Percentiles rank a stretch among this genome's conserved stretches.
These are phyloP conservation scores for Pelodiscus sinensis DNA, from an alignment of 2,113 vertebrate genomes.

Conservation along the genomic window DNA sequence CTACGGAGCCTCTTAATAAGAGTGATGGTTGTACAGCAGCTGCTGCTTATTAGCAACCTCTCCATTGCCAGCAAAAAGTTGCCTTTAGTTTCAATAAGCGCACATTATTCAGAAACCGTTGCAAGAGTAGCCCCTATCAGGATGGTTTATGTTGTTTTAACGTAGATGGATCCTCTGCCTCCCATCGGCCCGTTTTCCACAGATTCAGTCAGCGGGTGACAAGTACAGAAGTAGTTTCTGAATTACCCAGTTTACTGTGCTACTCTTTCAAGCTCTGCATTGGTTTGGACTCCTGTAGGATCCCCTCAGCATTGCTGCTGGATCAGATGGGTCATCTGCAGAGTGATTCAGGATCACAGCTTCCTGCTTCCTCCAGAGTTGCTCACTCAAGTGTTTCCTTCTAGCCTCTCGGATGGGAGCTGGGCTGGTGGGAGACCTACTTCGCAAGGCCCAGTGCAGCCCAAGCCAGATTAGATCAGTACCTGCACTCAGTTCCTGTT, in stretches of 20 bases:
- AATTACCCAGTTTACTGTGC: not conserved
- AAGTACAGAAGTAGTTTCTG: not conserved
- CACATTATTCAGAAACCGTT: not conserved
- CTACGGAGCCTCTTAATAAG: no score
- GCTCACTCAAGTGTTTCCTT: not conserved
- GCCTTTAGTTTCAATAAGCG: no score
- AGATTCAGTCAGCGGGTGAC: not conserved
- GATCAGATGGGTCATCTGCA: not conserved
- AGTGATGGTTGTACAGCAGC: no score
- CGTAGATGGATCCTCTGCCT: no score
- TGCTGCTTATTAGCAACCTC: no score
- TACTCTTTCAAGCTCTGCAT: not conserved
- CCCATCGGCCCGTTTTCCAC: not conserved
- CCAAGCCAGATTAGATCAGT: not conserved
- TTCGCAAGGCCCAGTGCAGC: not conserved
- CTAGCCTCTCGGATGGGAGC: not conserved
- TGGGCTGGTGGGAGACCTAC: not conserved
- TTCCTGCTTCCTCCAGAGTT: not conserved
- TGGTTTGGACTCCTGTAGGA: not conserved
- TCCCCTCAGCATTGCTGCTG: not conserved
- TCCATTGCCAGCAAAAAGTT: no score
- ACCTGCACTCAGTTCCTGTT: no score
- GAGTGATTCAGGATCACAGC: not conserved
- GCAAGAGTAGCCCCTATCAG: not conserved
- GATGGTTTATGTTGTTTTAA: not conserved